phyloP scores from a whole-genome alignment of 1,140 invertebrate species.

The Heliconius nattereri region DNA sequence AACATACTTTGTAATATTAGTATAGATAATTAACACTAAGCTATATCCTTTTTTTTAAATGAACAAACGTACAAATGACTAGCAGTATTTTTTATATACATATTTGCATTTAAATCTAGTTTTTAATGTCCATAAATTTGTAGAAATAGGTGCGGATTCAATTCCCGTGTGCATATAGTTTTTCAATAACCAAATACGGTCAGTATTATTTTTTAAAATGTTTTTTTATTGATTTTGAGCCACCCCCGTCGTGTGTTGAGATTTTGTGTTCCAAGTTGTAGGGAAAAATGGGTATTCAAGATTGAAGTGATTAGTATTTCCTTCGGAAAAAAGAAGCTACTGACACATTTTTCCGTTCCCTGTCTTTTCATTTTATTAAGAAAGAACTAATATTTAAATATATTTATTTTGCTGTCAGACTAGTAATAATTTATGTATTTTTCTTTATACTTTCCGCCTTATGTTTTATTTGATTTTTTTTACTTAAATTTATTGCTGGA shows the following conservation, averaged over 20 bases:
- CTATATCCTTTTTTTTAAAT: slow-evolving; percentile 5
- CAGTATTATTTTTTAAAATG: not conserved
- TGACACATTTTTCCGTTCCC: not conserved
- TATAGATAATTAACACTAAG: not conserved
- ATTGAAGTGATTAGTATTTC: not conserved
- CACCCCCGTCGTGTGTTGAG: not conserved
- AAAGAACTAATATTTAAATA: not conserved
- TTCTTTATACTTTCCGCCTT: not conserved
- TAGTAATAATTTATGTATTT: not conserved
- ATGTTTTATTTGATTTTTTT: too few relatives aligned
- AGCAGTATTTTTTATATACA: slow-evolving; percentile 14
- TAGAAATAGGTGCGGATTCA: not conserved
- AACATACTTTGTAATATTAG: not conserved
- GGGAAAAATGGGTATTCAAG: not conserved
- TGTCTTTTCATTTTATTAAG: not conserved
- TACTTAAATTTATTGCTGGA: too few relatives aligned
- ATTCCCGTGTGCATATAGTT: not conserved
- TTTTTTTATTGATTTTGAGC: not conserved
- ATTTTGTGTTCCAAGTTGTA: not conserved
- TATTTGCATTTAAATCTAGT: not conserved
- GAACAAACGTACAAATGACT: slow-evolving; percentile 8
- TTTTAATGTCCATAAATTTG: not conserved
- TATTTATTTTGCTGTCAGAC: not conserved
- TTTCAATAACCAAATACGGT: slow-evolving; percentile 6
- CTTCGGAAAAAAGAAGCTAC: not conserved